phyloP scores from a whole-genome alignment of 2,797 vertebrate genomes.

The Dromococcyx pavoninus region DNA sequence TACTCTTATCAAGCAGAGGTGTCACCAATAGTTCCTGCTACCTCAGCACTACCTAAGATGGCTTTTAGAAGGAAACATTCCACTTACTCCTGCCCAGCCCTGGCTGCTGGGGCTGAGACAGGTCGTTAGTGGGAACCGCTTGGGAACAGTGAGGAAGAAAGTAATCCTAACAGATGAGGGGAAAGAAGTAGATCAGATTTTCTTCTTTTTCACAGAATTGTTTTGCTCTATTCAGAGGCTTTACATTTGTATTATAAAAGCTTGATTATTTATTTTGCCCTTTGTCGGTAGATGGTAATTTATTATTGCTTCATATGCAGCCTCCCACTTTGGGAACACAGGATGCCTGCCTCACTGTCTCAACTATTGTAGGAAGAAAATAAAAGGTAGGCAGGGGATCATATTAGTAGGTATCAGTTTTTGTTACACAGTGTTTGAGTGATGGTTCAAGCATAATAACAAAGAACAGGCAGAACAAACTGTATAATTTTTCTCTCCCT shows the following conservation, averaged over 20 bases:
- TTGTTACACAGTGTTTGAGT: not conserved
- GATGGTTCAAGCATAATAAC: not conserved
- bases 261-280: not conserved
- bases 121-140: not conserved
- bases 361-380: not conserved
- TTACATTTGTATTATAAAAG: not conserved
- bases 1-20: not conserved
- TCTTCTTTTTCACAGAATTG: not conserved
- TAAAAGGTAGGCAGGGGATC: not conserved
- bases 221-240: not conserved
- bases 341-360: not conserved
- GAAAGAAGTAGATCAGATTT: not conserved
- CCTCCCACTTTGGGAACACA: not conserved
- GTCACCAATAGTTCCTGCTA: not conserved
- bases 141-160: not conserved
- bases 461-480: not conserved
- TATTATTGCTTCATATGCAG: not conserved
- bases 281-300: not conserved
- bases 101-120: not conserved
- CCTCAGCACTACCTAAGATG: not conserved
- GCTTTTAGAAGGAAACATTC: not conserved
- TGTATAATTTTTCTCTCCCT: not conserved
- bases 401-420: not conserved
- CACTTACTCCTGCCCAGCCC: not conserved
- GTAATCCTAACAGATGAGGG: not conserved